Conservation (phyloP, 2,797 vertebrate genomes). For the Masticophis lateralis region DNA sequence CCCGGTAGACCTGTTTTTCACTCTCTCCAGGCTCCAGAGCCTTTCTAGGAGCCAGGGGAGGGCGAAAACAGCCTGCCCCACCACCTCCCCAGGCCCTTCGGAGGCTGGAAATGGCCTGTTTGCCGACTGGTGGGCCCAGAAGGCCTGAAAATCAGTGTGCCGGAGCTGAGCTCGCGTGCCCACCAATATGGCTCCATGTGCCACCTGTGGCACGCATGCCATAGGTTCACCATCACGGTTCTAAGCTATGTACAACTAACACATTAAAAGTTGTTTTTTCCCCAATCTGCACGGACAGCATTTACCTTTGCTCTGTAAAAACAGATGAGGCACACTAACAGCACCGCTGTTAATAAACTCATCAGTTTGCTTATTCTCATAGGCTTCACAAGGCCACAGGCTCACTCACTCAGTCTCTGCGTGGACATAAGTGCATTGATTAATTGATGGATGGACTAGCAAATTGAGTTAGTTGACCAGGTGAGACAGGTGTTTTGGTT, state of each 20-base stretch:
- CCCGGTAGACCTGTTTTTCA: no score
- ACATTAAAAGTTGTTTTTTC: neutral
- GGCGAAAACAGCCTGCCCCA: no score
- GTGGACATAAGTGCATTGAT: neutral
- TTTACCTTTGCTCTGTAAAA: neutral
- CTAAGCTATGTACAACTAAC: neutral
- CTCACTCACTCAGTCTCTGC: neutral
- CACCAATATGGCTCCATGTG: no score
- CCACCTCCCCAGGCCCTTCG: no score
- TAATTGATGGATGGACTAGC: neutral
- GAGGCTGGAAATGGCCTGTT: no score
- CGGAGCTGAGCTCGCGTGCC: no score
- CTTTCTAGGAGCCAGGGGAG: no score
- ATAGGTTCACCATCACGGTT: neutral
- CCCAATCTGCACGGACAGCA: neutral
- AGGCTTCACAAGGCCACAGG: neutral
- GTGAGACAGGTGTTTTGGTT: neutral
- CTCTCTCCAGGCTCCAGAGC: no score
- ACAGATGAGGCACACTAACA: neutral
- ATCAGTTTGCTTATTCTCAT: neutral
- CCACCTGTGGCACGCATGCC: no score
- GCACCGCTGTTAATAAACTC: neutral
- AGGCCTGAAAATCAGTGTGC: no score
- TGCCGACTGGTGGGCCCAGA: no score
- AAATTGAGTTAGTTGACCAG: neutral